These are phyloP conservation scores for Mesaphorura yosii DNA, from an alignment of 1,140 invertebrate genomes.

Conservation along the genomic window DNA sequence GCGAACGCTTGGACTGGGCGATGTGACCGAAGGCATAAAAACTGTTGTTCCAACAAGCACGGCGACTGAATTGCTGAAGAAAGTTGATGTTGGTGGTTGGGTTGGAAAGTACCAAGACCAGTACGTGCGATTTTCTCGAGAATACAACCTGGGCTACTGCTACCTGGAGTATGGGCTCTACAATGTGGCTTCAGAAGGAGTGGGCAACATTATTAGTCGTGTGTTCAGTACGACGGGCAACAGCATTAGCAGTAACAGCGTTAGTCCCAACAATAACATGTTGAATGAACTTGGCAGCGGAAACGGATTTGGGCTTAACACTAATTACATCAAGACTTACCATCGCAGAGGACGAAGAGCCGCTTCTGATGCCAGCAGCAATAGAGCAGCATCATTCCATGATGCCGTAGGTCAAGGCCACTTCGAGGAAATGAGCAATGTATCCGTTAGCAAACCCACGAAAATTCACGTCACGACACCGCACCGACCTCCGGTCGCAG, in stretches of 20 bases:
- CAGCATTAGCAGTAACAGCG: neutral
- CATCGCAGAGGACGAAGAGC: neutral
- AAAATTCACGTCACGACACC: neutral
- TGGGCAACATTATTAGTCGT: conserved; percentile 18
- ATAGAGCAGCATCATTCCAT: no score
- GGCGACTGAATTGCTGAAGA: conserved; percentile 24
- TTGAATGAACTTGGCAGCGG: neutral
- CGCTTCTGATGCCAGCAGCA: neutral
- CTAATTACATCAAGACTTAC: neutral
- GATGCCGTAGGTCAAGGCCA: no score
- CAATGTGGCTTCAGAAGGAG: conserved; percentile 27
- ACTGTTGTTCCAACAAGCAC: conserved; percentile 24
- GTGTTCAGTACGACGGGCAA: conserved; percentile 10
- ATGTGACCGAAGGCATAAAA: conserved; percentile 22
- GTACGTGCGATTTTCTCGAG: conserved; percentile 22
- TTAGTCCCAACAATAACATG: neutral
- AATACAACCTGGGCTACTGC: conserved; percentile 31
- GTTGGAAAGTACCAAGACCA: conserved; percentile 23
- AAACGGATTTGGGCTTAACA: neutral
- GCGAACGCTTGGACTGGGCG: conserved; percentile 21
- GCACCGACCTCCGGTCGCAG: neutral
- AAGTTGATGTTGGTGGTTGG: conserved; percentile 29
- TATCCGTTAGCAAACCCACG: no score
- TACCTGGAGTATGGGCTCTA: conserved; percentile 30
- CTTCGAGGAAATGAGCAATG: no score